Base-by-base conservation (phyloP, 1,140 invertebrate species). In the Eueides isabella region DNA sequence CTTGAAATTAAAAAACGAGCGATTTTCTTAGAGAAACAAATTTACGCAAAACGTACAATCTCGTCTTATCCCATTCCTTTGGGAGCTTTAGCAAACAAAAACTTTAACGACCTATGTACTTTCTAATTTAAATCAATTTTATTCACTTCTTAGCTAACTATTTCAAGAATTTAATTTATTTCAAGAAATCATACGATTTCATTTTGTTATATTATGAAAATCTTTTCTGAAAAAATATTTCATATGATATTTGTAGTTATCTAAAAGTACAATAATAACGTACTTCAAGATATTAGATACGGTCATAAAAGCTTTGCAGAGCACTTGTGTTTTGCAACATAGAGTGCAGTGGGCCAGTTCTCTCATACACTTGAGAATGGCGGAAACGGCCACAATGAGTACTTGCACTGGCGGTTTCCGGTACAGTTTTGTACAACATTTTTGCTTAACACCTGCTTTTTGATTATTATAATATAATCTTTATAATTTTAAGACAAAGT, bases 341-440 rank as follows among this genome's bases (percentile, higher is more conserved):
- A 55, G n/a, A 67, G 67, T 61, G 62, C 67, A 48, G 44, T 62
- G 30, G 71, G 71, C 44, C 68, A 70, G 26, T 55, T 35, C 64
- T 66, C 67, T 68, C 63, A 87, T 86, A 86, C 82, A 83, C 81
- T 84, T 71, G 67, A 82, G 84, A 82, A 87, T 87, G 84, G 81
- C 86, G 89, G 89, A 91, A 91, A 88, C 71, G 83, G 75, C 76
- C 80, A 89, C 87, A 91, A 88, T 85, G 73, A 83, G 83, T 70
- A 79, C 83, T 87, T 82, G 80, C 81, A 81, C 80, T 80, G 76
- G 74, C 74, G 80, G 30, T 74, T 91, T 91, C 89, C 89, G 87
- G 84, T 91, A 91, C 87, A 75, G 35, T 85, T 80, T 72, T 11
- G 19, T 2, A 11, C 26, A 67, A 38, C 79, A 81, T 5, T 19